Evolutionary conservation across 2,797 vertebrate genomes (phyloP).

Genomic region (Danio jaintianensis): DNA sequence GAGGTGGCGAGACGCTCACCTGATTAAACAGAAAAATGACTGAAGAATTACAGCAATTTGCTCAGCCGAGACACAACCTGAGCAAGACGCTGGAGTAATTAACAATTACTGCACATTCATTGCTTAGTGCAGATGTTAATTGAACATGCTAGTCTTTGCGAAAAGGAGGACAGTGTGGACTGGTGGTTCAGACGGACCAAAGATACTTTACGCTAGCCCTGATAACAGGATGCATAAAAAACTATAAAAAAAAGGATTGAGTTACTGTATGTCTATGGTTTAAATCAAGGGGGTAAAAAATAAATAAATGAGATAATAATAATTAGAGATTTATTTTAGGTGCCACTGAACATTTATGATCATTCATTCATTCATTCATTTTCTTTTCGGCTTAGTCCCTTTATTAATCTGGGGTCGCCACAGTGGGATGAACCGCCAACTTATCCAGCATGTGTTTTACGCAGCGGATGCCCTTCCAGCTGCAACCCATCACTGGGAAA

Average conservation of each 20-base stretch:
- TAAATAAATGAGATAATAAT: too few relatives aligned
- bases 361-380: too few relatives aligned
- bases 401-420: too few relatives aligned
- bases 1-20: slow-evolving; percentile 40
- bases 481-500: too few relatives aligned
- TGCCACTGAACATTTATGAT: too few relatives aligned
- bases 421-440: too few relatives aligned
- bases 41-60: slow-evolving; percentile 58
- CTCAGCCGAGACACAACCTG: slow-evolving; percentile 57
- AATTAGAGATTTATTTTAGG: too few relatives aligned
- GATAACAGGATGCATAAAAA: background rate
- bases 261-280: background rate
- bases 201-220: background rate
- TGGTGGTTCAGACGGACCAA: slow-evolving; percentile 6
- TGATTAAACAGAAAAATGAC: slow-evolving; percentile 57
- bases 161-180: background rate
- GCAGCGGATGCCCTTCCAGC: too few relatives aligned
- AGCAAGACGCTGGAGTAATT: slow-evolving; percentile 60
- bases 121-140: slow-evolving; percentile 50
- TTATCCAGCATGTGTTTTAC: too few relatives aligned
- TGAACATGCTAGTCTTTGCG: slow-evolving; percentile 37
- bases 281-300: background rate
- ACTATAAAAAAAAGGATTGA: background rate
- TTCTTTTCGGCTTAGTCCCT: too few relatives aligned
- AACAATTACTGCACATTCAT: slow-evolving; percentile 62